Base-by-base conservation (phyloP, 2,797 vertebrate genomes). In the Leuciscus waleckii region DNA sequence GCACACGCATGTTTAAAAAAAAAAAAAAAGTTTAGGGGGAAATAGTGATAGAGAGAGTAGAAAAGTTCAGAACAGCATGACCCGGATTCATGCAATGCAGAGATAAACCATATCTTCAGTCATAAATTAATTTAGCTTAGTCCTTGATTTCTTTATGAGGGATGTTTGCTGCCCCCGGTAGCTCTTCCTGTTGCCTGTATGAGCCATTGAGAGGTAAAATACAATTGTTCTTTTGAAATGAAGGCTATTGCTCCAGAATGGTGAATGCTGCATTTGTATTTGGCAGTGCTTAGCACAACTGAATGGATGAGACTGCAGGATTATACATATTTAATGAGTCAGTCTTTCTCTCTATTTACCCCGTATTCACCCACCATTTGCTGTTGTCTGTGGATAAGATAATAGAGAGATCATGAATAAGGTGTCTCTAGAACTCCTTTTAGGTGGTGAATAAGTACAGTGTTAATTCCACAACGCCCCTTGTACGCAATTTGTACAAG, bases 311-410 rank as follows among this genome's bases (percentile, higher is more conserved):
- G 76, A 89, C 90, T 90, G 91, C 90, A 87, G 90, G 68, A 82
- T 87, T 87, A 90, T 93, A 81, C 89, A 92, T 92, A 91, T 92
- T 93, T 91, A 63, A 93, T 56, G 41, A 35, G 79, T 67, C 74
- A 71, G 35, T 67, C 21, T 61, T 41, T 43, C 16, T 81, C 41
- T 46, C 23, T 49, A 17, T 76, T 63, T 73, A 58, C 37, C 32
- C 32, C 13, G 16, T 63, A 43, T 82, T 10, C 13, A 2, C 26
- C n/a, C 75, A 16, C 29, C 10, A 32, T 37, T 82, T 43, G 68
- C 3, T 26, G n/a, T 58, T 9, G 39, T 73, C 17, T 46, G 54
- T 61, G 58, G 16, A 51, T 67, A 69, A 68, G 21, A 51, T 68
- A 56, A 81, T 54, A 51, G 65, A 54, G 43, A 81, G 13, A 49